Evolutionary conservation across 2,888 invertebrate genomes (phyloP).

Genomic region (Apantesis nais): DNA sequence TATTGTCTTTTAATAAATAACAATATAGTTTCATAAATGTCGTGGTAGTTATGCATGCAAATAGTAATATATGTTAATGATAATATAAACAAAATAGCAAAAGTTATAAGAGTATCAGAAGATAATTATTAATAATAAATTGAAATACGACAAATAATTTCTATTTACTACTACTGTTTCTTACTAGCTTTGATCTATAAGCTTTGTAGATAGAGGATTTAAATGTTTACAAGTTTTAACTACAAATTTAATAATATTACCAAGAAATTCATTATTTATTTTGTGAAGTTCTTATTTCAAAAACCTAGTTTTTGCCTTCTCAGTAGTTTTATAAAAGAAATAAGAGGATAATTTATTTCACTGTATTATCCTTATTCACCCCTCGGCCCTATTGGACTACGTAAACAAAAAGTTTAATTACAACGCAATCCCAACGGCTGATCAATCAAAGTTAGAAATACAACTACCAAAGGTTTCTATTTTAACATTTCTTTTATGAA

Average conservation of each 20-base stretch:
- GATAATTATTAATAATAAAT: too few relatives aligned
- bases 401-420: slow-evolving; percentile 39
- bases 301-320: background rate
- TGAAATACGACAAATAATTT: too few relatives aligned
- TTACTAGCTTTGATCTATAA: too few relatives aligned
- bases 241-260: background rate
- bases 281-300: background rate
- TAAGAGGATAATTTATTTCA: slow-evolving; percentile 1
- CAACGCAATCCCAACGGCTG: slow-evolving; percentile 13
- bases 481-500: background rate
- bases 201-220: too few relatives aligned
- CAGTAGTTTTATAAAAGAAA: background rate
- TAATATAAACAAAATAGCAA: too few relatives aligned
- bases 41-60: too few relatives aligned
- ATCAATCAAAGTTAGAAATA: slow-evolving; percentile 10
- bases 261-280: background rate
- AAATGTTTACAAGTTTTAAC: too few relatives aligned
- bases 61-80: too few relatives aligned
- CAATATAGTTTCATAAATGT: too few relatives aligned
- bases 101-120: too few relatives aligned
- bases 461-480: background rate
- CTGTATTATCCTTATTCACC: background rate
- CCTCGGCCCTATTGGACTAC: background rate
- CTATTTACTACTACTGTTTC: too few relatives aligned
- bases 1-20: too few relatives aligned